These are phyloP conservation scores for Hexactinellida sp. DNA, from an alignment of 37 sponge, comb jelly and placozoan genomes.

Conservation along the genomic window DNA sequence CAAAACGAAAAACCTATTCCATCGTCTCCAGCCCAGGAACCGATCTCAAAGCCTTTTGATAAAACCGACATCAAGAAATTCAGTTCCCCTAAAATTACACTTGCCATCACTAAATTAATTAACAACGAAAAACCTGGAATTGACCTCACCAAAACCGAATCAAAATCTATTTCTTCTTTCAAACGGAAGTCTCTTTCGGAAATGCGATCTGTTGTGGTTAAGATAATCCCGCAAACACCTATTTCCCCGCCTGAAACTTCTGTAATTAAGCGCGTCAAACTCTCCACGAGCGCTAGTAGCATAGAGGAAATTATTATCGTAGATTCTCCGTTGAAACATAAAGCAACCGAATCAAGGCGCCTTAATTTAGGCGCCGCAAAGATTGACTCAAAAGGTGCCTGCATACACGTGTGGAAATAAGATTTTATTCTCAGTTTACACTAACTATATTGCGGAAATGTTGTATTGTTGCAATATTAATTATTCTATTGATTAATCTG, in stretches of 20 bases:
- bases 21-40: background rate
- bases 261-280: background rate
- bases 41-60: background rate
- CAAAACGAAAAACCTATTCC: background rate
- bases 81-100: background rate
- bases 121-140: background rate
- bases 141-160: background rate
- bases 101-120: background rate
- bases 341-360: background rate
- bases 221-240: background rate
- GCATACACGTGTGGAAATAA: background rate
- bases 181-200: slow-evolving; percentile 2
- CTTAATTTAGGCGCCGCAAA: background rate
- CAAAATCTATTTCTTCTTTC: background rate
- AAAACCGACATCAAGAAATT: background rate
- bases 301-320: background rate
- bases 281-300: background rate
- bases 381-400: background rate
- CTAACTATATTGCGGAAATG: too few species aligned
- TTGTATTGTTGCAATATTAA: too few species aligned
- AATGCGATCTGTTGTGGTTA: background rate
- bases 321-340: background rate
- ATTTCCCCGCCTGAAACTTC: background rate
- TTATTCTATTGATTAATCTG: too few species aligned
- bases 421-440: background rate